These are phyloP conservation scores for Ophion ventricosus DNA, from an alignment of 2,888 invertebrate species.

Conservation along the genomic window DNA sequence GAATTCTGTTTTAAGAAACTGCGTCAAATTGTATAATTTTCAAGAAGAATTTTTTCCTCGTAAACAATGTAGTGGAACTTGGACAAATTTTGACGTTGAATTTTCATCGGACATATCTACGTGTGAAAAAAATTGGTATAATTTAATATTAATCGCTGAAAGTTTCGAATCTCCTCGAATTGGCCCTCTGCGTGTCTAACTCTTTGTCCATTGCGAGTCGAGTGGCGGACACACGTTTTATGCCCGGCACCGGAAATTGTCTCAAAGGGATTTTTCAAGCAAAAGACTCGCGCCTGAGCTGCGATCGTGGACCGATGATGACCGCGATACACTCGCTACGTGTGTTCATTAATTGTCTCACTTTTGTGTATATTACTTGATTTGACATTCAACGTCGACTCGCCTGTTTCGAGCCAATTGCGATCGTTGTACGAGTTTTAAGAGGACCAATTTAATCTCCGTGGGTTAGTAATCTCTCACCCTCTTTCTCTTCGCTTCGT, in stretches of 20 bases:
- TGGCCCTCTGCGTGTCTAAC: background rate
- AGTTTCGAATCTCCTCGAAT: constrained; percentile 37
- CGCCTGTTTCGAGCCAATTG: constrained; percentile 45
- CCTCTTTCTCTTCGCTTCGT: constrained; percentile 6
- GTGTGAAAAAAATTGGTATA: background rate
- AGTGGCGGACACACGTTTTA: background rate
- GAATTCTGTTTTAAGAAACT: background rate
- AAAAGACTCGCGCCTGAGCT: constrained; percentile 70
- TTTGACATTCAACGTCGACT: constrained; percentile 41
- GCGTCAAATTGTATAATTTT: background rate
- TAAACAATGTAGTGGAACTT: background rate
- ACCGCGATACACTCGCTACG: constrained; percentile 64
- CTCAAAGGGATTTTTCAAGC: constrained; percentile 67
- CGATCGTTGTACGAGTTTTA: constrained; percentile 40
- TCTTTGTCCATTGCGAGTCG: background rate
- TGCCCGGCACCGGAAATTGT: constrained; percentile 24
- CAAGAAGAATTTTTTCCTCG: background rate
- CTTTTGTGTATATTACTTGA: constrained; percentile 30
- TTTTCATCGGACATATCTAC: background rate
- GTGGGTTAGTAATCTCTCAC: background rate
- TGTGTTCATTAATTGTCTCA: constrained; percentile 26
- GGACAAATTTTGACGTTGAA: background rate
- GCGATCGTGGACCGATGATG: constrained; percentile 70
- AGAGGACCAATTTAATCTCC: constrained; percentile 26
- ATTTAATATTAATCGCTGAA: background rate